These are phyloP conservation scores for Clarias batrachus DNA, from an alignment of 2,113 vertebrate species.

Conservation along the genomic window DNA sequence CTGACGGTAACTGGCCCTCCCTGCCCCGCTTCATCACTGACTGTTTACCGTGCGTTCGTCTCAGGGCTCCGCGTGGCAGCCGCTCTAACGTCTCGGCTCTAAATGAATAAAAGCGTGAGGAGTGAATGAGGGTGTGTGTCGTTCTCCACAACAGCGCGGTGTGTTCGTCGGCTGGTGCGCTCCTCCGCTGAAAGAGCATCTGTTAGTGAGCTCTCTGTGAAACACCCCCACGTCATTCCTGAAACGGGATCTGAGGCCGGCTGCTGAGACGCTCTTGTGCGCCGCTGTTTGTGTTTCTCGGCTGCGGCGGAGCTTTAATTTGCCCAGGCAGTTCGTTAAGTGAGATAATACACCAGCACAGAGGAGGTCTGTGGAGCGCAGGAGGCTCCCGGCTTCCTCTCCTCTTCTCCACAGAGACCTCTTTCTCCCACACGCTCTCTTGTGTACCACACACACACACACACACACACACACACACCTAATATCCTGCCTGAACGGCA, in stretches of 20 bases:
- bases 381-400: conserved; percentile 60
- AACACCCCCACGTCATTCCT: conserved; percentile 43
- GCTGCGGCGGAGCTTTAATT: conserved; percentile 51
- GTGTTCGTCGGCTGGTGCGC: conserved; percentile 2
- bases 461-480: conserved; percentile 52
- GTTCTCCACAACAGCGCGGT: conserved; percentile 15
- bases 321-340: conserved; percentile 70
- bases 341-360: conserved; percentile 69
- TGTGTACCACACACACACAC: conserved; percentile 49
- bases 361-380: conserved; percentile 69
- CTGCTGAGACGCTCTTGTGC: conserved; percentile 56
- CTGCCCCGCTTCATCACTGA: not conserved
- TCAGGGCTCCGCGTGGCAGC: not conserved
- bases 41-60: not conserved
- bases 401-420: conserved; percentile 64
- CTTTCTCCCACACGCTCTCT: conserved; percentile 66
- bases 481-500: conserved; percentile 68
- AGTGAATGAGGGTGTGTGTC: not conserved
- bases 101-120: not conserved
- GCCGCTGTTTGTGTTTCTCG: conserved; percentile 57
- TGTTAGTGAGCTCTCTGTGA: conserved; percentile 51
- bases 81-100: not conserved
- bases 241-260: conserved; percentile 60
- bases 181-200: conserved; percentile 60
- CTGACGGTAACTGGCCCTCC: not conserved